These are phyloP conservation scores for Halcyon leucocephala DNA, from an alignment of 2,797 vertebrate species.

Conservation along the genomic window DNA sequence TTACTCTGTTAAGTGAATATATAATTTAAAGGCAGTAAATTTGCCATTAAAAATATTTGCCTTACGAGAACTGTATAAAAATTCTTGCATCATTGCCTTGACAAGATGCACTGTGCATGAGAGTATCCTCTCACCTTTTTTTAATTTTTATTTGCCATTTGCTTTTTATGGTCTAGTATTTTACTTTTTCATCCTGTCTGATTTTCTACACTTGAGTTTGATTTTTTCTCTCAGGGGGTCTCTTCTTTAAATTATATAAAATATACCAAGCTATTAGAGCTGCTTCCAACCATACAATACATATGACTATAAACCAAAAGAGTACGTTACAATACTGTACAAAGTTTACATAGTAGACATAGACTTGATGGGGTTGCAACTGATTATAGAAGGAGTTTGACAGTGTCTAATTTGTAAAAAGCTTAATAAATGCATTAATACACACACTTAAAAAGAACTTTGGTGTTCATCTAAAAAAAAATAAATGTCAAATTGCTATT, in stretches of 20 bases:
- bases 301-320: background rate
- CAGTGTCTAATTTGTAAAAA: background rate
- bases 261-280: background rate
- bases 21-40: background rate
- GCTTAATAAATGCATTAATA: background rate
- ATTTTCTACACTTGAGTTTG: background rate
- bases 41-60: background rate
- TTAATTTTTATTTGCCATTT: background rate
- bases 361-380: background rate
- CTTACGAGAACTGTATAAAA: background rate
- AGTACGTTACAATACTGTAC: background rate
- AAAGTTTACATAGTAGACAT: background rate
- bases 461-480: background rate
- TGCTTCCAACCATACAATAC: background rate
- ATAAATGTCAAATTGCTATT: background rate
- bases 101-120: background rate
- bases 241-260: background rate
- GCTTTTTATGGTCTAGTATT: background rate
- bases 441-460: background rate
- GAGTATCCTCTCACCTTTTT: background rate
- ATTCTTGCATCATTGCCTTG: background rate
- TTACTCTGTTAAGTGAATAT: background rate
- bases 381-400: background rate
- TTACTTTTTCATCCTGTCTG: background rate
- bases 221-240: background rate